These are phyloP conservation scores for Drosophila albomicans DNA, from an alignment of 1,140 invertebrate species.

Conservation along the genomic window DNA sequence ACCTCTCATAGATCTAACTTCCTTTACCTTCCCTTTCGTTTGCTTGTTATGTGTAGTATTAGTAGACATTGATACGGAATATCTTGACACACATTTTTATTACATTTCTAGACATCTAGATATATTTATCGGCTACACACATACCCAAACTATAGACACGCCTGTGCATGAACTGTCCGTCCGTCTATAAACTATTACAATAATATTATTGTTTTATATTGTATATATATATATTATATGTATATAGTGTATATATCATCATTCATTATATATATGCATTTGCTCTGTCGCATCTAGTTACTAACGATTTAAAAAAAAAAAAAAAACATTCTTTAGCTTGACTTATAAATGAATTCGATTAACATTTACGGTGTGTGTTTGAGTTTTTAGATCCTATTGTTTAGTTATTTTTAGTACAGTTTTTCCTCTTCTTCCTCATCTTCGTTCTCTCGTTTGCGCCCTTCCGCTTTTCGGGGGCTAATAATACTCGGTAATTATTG, in stretches of 20 bases:
- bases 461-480: constrained; percentile 6
- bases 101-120: constrained; percentile 1
- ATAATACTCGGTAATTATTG: constrained; percentile 48
- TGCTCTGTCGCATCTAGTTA: constrained; percentile 44
- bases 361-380: constrained; percentile 31
- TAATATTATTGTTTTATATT: constrained; percentile 34
- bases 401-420: constrained; percentile 45
- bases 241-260: neutral
- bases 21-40: neutral
- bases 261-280: constrained; percentile 39
- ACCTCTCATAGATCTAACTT: constrained; percentile 2
- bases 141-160: constrained; percentile 24
- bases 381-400: constrained; percentile 23
- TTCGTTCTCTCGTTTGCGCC: constrained; percentile 5
- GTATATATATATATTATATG: constrained; percentile 11
- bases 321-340: constrained; percentile 31
- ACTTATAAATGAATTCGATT: constrained; percentile 37
- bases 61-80: neutral
- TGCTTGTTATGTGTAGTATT: constrained; percentile 27
- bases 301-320: constrained; percentile 44
- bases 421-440: too few species aligned
- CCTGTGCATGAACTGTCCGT: constrained; percentile 18
- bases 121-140: constrained; percentile 31
- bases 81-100: neutral
- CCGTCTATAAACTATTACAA: constrained; percentile 24